A percentile compares a stretch with the other conserved stretches of the same genome.
phyloP scores from a whole-genome alignment of 2,113 vertebrate species.

The Mormyrus iriodes region DNA sequence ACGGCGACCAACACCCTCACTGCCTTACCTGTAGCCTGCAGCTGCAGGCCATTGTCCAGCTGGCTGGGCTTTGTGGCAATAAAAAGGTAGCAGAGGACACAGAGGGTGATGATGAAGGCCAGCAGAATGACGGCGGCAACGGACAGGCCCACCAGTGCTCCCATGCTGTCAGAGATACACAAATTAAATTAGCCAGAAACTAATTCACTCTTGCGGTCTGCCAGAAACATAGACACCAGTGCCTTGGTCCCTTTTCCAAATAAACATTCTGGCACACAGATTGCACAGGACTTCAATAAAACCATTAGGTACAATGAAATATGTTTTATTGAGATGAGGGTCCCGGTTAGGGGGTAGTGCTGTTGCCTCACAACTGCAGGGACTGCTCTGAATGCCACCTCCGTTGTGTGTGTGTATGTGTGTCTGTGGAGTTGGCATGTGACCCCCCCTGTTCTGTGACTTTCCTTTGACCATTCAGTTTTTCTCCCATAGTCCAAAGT shows the following conservation, averaged over 20 bases:
- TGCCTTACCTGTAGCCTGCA: conserved; percentile 71
- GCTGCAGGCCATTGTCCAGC: conserved; percentile 73
- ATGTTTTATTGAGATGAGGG: not conserved
- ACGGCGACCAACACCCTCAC: not conserved
- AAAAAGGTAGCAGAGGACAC: conserved; percentile 84
- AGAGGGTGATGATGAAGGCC: conserved; percentile 80
- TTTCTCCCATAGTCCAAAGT: not conserved
- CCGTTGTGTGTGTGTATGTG: not conserved
- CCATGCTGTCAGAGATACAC: conserved; percentile 57
- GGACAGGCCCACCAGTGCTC: conserved; percentile 80
- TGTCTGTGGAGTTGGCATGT: not conserved
- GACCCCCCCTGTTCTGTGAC: not conserved
- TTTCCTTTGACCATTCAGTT: not conserved
- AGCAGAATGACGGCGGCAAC: conserved; percentile 79
- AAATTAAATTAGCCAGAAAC: not conserved
- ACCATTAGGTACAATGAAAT: not conserved
- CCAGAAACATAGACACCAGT: not conserved
- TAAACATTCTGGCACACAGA: not conserved
- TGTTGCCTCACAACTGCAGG: not conserved
- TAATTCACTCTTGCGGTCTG: not conserved
- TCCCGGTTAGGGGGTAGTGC: not conserved
- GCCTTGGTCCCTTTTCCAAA: not conserved
- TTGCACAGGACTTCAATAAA: not conserved
- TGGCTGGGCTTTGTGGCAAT: conserved; percentile 79
- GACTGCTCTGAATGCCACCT: not conserved